Percentiles rank a stretch among this genome's conserved stretches.
These are phyloP conservation scores for Poecilia velifera DNA, from an alignment of 2,797 vertebrate genomes.

Conservation along the genomic window DNA sequence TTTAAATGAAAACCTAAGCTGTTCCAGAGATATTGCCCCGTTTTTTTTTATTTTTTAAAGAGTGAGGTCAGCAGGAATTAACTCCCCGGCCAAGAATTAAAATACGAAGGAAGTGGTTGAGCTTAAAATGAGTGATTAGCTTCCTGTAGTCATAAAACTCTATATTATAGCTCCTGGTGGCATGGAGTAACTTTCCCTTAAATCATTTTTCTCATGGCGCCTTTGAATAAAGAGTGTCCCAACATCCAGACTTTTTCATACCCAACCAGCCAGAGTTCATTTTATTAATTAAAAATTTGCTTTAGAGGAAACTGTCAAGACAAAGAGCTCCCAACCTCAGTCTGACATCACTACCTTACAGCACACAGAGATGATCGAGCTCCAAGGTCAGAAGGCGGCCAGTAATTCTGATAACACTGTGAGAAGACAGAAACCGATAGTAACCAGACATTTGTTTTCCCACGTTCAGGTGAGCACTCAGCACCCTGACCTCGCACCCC, in stretches of 20 bases:
- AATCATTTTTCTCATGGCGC: not conserved
- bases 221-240: not conserved
- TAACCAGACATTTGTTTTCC: conserved; percentile 38
- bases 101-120: conserved; percentile 13
- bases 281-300: not conserved
- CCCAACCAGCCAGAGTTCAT: not conserved
- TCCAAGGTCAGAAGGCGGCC: conserved; percentile 38
- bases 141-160: conserved; percentile 6
- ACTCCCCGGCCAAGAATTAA: conserved; percentile 25
- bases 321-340: not conserved
- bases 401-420: conserved; percentile 9
- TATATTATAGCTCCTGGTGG: not conserved
- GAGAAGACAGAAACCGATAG: conserved; percentile 36
- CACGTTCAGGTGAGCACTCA: conserved; percentile 39
- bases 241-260: not conserved
- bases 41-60: not conserved
- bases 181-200: not conserved
- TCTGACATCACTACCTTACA: not conserved
- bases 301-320: too few species aligned
- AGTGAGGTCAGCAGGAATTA: conserved; percentile 53
- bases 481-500: not conserved
- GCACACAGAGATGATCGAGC: conserved; percentile 1
- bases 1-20: conserved; percentile 31
- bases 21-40: conserved; percentile 13
- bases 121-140: not conserved